Base-by-base conservation (phyloP, 1,140 invertebrate species). In the Bombus balteatus region DNA sequence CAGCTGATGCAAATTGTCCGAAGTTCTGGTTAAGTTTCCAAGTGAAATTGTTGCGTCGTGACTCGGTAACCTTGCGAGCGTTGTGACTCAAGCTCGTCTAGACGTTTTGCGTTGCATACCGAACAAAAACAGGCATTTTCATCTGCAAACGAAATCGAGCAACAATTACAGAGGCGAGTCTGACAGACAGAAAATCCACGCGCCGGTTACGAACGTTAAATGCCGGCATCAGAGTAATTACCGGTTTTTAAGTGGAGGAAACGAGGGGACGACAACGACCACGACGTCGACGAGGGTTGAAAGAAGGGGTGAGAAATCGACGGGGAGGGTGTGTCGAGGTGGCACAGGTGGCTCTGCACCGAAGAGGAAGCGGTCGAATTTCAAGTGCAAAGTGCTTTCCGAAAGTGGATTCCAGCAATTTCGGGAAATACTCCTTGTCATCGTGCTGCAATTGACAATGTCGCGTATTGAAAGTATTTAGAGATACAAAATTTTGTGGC, bases 191-290 rank as follows among this genome's bases (percentile, higher is more conserved):
- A 90, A 86, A 88, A 88, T 81, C 79, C 84, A 71, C 72, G 79
- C 86, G 68, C 28, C 34, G 57, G 70, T 70, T 81, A 83, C 77
- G 90, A 90, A 90, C 89, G 89, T 91, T 92, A 92, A 92, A 92
- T 92, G 87, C 86, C 87, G 82, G 88, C 90, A 89, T 92, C 91
- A 84, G 75, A 85, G 89, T 93, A 92, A 93, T 92, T 92, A 89
- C 91, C 89, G 88, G 93, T 92, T 92, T 92, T 93, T 93, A 92
- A 91, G 86, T 90, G 82, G 87, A 90, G 90, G 91, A 91, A 92
- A 92, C 86, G 85, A 90, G 88, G 89, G 85, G 90, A 87, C 87
- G 83, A 84, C 86, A 85, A 83, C 84, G 79, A 81, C 72, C 53
- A 62, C 72, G 77, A 85, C 87, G 81, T 71, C 86, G 82, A 88